Conservation (phyloP, 2,113 vertebrate species). For the Pristiophorus japonicus region DNA sequence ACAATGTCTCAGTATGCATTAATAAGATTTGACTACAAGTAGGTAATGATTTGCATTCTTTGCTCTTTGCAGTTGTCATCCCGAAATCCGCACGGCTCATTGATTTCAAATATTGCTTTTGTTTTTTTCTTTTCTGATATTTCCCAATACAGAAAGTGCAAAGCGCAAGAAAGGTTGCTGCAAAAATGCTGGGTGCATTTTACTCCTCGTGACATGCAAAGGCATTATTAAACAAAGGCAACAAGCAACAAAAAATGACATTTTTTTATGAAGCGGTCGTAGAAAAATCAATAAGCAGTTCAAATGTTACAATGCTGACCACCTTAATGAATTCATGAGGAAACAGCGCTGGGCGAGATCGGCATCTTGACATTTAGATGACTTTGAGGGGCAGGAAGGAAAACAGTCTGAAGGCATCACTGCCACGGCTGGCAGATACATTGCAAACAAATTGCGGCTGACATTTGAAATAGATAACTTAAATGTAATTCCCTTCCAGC, state of each 20-base stretch:
- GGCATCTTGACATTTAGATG: conserved; percentile 25
- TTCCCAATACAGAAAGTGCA: not conserved
- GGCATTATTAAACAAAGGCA: not conserved
- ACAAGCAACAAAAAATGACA: not conserved
- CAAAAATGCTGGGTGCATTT: not conserved
- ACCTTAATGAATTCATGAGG: conserved; percentile 10
- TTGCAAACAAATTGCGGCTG: conserved; percentile 27
- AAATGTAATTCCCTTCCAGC: conserved; percentile 29
- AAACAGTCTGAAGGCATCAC: not conserved
- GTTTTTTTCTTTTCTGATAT: not conserved
- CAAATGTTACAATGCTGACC: not conserved
- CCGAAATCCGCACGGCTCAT: not conserved
- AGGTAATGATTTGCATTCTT: not conserved
- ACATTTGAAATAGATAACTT: conserved; percentile 35
- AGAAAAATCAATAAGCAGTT: not conserved
- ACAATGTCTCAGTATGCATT: not conserved
- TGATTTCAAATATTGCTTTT: not conserved
- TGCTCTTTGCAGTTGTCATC: not conserved
- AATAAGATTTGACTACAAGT: not conserved
- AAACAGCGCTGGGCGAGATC: not conserved
- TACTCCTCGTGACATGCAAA: not conserved
- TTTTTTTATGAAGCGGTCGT: not conserved
- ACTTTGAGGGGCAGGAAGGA: not conserved
- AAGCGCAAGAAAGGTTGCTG: not conserved
- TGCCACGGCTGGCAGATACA: not conserved